Base-by-base conservation (phyloP, 2,113 vertebrate species). In the Mormyrus lacerda region DNA sequence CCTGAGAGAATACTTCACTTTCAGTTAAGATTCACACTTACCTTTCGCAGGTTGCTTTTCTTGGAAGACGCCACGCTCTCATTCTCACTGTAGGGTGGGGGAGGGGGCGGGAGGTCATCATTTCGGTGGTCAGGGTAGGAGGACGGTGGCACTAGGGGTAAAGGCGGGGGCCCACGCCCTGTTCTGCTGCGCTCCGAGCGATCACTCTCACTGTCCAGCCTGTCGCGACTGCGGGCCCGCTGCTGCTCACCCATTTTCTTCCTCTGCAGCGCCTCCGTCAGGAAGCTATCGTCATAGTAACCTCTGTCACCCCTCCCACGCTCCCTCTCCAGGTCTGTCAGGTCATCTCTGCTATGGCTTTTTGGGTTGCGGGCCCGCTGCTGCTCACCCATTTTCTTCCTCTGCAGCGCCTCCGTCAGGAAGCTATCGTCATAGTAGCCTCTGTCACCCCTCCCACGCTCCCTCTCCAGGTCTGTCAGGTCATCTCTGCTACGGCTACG, bases 401-500 rank as follows among this genome's bases (percentile, higher is more conserved):
- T 96, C 91, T 95, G 96, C 94, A 98, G 92, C 8, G 96, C 97
- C 85, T 97, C 97, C 90, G 96, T 94, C 83, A 98, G 91, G 50
- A 97, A 93, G 87, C 92, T 92, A 89, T 97, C 96, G 3, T 97
- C 97, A 0, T 98, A 97, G 0, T 94, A 93, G 0, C 93, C 92
- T 0, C 93, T 92, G 1, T 93, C 93, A 1, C 89, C 90, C 0
- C 88, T 87, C 3, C 90, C 90, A 2, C 79, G 91, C 0, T 53
- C 93, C 0, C 47, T 13, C 5, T 86, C 90, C 0, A 91, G 93
- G 21, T 93, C 90, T 69, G 90, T 89, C 89, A 94, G 92, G 65
- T 98, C 97, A 0, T 98, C 97, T 0, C 97, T 95, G 90, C 97
- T 98, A 82, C 94, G 96, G 91, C 95, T 97, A 19, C 97, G 95